phyloP scores from a whole-genome alignment of 2,888 invertebrate species.

The Aspidapion aeneum region DNA sequence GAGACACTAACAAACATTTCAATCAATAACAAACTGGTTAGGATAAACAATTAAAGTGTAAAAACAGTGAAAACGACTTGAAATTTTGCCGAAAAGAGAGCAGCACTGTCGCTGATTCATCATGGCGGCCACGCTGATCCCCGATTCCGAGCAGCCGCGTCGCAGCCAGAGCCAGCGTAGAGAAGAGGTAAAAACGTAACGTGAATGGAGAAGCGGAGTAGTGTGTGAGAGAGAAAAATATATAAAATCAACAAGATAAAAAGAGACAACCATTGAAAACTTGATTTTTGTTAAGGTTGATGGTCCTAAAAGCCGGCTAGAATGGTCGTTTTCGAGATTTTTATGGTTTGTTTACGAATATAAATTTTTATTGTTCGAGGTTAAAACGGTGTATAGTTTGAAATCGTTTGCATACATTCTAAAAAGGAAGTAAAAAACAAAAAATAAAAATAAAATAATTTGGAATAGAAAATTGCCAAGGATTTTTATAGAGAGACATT shows the following conservation, averaged over 20 bases:
- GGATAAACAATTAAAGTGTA: background rate
- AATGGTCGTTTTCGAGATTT: background rate
- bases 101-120: constrained; percentile 45
- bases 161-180: constrained; percentile 32
- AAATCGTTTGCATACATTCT: too few species aligned
- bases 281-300: background rate
- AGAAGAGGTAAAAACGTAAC: constrained; percentile 4
- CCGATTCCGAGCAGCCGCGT: constrained; percentile 27
- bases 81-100: constrained; percentile 29
- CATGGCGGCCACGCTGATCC: constrained; percentile 41
- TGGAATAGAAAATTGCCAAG: too few species aligned
- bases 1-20: background rate
- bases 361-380: background rate
- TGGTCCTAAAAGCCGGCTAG: background rate
- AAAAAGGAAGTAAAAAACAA: too few species aligned
- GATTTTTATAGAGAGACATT: too few species aligned
- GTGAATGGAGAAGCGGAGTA: background rate
- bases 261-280: background rate
- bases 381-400: too few species aligned
- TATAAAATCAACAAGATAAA: background rate
- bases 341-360: background rate
- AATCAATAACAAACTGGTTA: background rate
- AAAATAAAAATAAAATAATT: too few species aligned
- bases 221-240: background rate
- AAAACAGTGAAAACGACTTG: background rate